Evolutionary conservation across 2,113 vertebrate species (phyloP).

Genomic region (Nanorana parkeri): DNA sequence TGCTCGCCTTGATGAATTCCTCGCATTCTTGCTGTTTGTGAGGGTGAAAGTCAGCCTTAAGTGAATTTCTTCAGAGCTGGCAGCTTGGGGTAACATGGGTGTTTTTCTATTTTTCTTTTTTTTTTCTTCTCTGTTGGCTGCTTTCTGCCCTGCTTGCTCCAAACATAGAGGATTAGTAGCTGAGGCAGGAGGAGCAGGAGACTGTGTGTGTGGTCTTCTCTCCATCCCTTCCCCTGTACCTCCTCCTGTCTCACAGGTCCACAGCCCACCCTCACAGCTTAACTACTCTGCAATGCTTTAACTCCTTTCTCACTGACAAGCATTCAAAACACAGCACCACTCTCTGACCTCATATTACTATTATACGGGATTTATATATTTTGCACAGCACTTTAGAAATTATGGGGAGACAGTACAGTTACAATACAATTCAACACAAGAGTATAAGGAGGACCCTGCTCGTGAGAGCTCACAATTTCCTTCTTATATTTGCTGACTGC

Average conservation of each 20-base stretch:
- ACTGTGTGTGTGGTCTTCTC: conserved; percentile 28
- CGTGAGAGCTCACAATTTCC: too few relatives aligned
- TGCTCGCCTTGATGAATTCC: conserved; percentile 19
- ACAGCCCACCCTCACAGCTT: conserved; percentile 6
- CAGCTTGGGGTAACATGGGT: conserved; percentile 42
- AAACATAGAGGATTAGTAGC: conserved; percentile 25
- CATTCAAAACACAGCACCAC: neutral
- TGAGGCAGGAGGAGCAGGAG: neutral
- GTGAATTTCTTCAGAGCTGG: conserved; percentile 28
- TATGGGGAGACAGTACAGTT: too few relatives aligned
- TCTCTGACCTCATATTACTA: neutral
- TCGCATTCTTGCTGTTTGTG: neutral
- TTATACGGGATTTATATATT: too few relatives aligned
- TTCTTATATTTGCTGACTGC: too few relatives aligned
- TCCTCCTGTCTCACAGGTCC: conserved; percentile 23
- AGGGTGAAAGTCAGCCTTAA: conserved; percentile 16
- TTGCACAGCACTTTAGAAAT: too few relatives aligned
- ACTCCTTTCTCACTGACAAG: neutral
- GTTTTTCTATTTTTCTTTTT: conserved; percentile 26
- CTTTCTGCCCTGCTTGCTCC: conserved; percentile 32
- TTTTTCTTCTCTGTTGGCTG: conserved; percentile 5
- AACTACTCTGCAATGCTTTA: neutral
- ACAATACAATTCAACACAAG: too few relatives aligned
- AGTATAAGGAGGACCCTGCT: too few relatives aligned
- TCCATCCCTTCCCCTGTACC: conserved; percentile 35